Conservation (phyloP, 2,888 invertebrate species). For the Sisyra terminalis region DNA sequence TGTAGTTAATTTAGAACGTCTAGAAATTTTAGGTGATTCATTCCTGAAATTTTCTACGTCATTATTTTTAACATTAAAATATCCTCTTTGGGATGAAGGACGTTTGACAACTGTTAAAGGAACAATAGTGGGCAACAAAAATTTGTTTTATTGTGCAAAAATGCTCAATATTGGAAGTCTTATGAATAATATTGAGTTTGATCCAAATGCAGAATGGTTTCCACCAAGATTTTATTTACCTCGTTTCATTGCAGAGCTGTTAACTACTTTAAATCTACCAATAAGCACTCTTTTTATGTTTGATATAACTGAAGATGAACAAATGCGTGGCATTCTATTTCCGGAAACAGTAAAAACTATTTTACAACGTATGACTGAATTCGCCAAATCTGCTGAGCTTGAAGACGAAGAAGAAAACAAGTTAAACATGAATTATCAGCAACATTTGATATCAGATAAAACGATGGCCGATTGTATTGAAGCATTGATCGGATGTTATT, state of each 20-base stretch:
- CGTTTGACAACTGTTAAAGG: conserved; percentile 57
- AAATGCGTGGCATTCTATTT: conserved; percentile 18
- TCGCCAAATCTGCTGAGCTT: conserved; percentile 15
- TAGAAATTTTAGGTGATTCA: conserved; percentile 81
- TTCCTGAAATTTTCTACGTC: conserved; percentile 68
- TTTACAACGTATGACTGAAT: conserved; percentile 16
- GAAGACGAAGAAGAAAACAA: conserved; percentile 15
- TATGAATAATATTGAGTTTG: conserved; percentile 46
- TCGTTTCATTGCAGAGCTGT: conserved; percentile 26
- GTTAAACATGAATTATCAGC: conserved; percentile 11
- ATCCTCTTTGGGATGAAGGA: conserved; percentile 58
- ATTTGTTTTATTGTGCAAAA: conserved; percentile 60
- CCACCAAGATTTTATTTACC: conserved; percentile 61
- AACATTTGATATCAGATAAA: conserved; percentile 31
- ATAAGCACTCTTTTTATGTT: conserved; percentile 32
- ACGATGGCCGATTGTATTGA: conserved; percentile 70
- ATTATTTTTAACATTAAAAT: conserved; percentile 52
- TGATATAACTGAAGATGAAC: conserved; percentile 28
- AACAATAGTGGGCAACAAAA: conserved; percentile 60
- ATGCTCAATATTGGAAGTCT: conserved; percentile 36
- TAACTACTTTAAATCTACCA: conserved; percentile 23
- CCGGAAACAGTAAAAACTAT: conserved; percentile 17
- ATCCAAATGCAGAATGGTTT: conserved; percentile 55
- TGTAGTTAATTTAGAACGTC: conserved; percentile 59
- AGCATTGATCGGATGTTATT: conserved; percentile 65